Conservation (phyloP, 2,113 vertebrate species). For the Leucopsar rothschildi region DNA sequence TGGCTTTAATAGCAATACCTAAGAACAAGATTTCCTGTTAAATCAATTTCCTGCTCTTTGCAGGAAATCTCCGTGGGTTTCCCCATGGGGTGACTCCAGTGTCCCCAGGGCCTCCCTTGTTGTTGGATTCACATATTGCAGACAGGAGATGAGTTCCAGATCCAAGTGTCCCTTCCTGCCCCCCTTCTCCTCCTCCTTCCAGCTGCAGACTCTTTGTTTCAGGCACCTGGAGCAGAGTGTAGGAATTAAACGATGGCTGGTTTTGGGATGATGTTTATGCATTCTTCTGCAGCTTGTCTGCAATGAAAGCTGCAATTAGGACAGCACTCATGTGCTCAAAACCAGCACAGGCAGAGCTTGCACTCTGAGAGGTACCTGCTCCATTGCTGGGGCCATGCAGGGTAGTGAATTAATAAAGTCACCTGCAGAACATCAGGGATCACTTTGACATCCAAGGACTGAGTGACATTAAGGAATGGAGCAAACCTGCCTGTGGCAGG, state of each 20-base stretch:
- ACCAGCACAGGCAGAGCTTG: not conserved
- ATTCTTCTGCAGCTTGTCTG: not conserved
- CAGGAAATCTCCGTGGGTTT: not conserved
- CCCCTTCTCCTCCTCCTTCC: not conserved
- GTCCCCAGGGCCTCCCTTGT: not conserved
- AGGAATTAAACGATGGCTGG: not conserved
- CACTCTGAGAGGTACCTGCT: not conserved
- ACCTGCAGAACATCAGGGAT: not conserved
- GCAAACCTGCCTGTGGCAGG: not conserved
- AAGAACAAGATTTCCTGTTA: not conserved
- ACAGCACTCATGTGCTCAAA: accelerated
- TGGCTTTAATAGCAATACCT: not conserved
- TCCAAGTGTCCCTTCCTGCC: not conserved
- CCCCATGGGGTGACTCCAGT: not conserved
- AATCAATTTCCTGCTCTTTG: not conserved
- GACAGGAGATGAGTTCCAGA: not conserved
- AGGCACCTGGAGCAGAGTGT: not conserved
- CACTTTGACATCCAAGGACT: not conserved
- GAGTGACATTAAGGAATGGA: not conserved
- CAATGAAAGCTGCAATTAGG: not conserved
- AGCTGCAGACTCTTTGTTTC: not conserved
- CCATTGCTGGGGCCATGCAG: not conserved
- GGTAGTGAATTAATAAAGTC: not conserved
- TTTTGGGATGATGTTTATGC: not conserved
- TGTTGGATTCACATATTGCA: accelerated